Conservation (phyloP, 2,113 vertebrate genomes). For the Pao palembangensis region DNA sequence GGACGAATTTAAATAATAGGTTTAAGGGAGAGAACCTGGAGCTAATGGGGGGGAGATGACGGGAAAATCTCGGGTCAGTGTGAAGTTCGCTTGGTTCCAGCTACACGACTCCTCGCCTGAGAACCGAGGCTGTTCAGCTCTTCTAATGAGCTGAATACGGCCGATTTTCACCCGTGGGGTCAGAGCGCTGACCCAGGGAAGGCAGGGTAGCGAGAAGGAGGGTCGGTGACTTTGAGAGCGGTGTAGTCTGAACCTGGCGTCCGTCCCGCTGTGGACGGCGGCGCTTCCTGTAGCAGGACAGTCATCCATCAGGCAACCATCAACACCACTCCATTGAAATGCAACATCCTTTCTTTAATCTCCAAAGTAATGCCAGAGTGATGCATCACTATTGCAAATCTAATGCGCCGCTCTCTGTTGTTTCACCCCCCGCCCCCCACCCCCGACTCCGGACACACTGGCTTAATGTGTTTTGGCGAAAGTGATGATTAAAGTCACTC, state of each 20-base stretch:
- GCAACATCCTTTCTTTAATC: conserved; percentile 75
- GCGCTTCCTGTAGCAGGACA: conserved; percentile 50
- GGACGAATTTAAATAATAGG: conserved; percentile 11
- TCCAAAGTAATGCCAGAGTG: conserved; percentile 75
- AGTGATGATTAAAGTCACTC: conserved; percentile 80
- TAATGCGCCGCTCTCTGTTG: conserved; percentile 67
- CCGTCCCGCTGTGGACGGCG: conserved; percentile 26
- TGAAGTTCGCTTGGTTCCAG: conserved; percentile 1
- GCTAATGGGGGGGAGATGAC: conserved; percentile 5
- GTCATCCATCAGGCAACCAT: conserved; percentile 67
- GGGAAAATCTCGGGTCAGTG: conserved; percentile 27
- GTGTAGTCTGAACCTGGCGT: background rate
- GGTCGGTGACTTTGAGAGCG: too few species aligned
- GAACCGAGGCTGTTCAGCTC: too few species aligned
- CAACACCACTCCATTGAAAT: conserved; percentile 66
- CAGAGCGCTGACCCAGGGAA: too few species aligned
- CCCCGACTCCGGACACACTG: conserved; percentile 66
- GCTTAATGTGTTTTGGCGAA: conserved; percentile 78
- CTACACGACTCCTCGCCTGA: too few species aligned
- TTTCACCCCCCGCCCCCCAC: conserved; percentile 47
- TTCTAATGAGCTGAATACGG: too few species aligned
- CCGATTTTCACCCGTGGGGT: too few species aligned
- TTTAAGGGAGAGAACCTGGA: conserved; percentile 5
- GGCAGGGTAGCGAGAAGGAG: too few species aligned
- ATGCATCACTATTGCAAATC: conserved; percentile 77